These are phyloP conservation scores for Deroplatys truncata DNA, from an alignment of 2,888 invertebrate species.

Conservation along the genomic window DNA sequence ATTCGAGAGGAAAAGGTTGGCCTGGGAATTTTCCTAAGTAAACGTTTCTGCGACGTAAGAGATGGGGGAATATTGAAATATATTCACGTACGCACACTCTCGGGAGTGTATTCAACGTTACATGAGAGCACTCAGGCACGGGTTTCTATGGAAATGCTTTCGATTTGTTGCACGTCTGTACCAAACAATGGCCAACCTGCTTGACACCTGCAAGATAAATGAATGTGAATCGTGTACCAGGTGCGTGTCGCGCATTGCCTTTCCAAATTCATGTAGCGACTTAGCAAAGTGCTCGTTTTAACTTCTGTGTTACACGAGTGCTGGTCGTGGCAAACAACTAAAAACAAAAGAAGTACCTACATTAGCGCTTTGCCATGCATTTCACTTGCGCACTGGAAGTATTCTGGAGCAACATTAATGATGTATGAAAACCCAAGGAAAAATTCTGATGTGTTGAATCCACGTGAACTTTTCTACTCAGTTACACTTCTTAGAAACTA, in stretches of 20 bases:
- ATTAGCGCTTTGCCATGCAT: too few relatives aligned
- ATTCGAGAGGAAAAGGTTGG: not conserved
- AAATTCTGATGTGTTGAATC: too few relatives aligned
- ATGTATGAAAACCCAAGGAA: too few relatives aligned
- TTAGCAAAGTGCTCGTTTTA: not conserved
- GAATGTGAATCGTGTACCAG: not conserved
- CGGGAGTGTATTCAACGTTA: not conserved
- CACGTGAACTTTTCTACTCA: too few relatives aligned
- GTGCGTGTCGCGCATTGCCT: not conserved
- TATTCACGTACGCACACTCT: not conserved
- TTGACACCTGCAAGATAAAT: slow-evolving; percentile 12
- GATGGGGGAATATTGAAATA: not conserved
- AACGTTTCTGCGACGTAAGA: not conserved
- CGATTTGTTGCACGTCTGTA: not conserved
- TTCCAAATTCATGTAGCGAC: not conserved
- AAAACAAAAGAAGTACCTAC: too few relatives aligned
- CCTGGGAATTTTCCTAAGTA: slow-evolving; percentile 13
- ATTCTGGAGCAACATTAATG: too few relatives aligned
- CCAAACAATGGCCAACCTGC: not conserved
- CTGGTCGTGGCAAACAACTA: not conserved
- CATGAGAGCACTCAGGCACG: not conserved
- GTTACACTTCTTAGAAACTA: too few relatives aligned
- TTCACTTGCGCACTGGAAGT: too few relatives aligned
- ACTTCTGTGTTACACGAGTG: not conserved
- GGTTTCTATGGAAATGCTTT: not conserved